Base-by-base conservation (phyloP, 1,140 invertebrate genomes). In the Augochlora pura region DNA sequence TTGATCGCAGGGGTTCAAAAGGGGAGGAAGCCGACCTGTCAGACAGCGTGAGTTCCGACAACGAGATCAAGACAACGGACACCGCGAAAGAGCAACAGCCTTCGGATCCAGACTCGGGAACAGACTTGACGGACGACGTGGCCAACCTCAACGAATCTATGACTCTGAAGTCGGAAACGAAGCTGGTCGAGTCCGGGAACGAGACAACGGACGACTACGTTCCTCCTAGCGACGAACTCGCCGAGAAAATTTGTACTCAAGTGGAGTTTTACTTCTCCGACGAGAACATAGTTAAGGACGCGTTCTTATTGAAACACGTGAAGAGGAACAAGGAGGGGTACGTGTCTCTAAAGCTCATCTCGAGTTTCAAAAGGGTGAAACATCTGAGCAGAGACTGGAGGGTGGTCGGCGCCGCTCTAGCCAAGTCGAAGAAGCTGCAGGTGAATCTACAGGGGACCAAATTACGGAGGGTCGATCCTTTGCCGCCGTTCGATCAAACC, bases 241-340 rank as follows among this genome's bases (percentile, higher is more conserved):
- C 96, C 1, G 94, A 96, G 38, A 95, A 96, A 82, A 97, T 98
- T 77, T 95, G 97, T 57, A 94, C 96, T 57, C 97, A 98, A 90
- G 97, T 98, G 10, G 97, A 98, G 92, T 98, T 97, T 90, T 99
- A 99, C 91, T 99, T 99, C 91, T 98, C 97, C 74, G 98, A 99
- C 91, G 97, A 96, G 23, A 98, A 98, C 90, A 98, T 99, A 77
- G 95, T 97, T 1, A 99, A 98, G 91, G 98, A 99, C 90, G 97
- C 98, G 3, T 99, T 99, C 91, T 93, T 99, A 8, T 91, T 99
- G 52, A 99, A 99, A 91, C 98, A 99, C 91, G 98, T 99, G 5
- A 95, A 97, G 49, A 94, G 98, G 32, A 98, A 99, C 90, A 98
- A 98, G 91, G 97, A 98, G 91, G 98, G 98, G 14, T 99, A 97